These are phyloP conservation scores for Pollenia labialis DNA, from an alignment of 2,888 invertebrate species.

Conservation along the genomic window DNA sequence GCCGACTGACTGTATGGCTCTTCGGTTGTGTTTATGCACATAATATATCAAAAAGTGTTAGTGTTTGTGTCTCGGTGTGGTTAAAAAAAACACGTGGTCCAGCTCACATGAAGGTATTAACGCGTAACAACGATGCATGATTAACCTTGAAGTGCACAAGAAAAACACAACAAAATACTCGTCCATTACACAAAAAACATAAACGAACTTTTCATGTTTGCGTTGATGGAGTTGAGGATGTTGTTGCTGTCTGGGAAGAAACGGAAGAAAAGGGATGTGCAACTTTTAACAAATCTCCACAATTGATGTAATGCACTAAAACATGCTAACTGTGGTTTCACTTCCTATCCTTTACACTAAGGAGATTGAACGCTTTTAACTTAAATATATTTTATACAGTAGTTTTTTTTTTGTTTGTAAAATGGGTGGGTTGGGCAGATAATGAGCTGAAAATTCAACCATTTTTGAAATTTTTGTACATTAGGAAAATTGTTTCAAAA, in stretches of 20 bases:
- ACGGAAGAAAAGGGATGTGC: slow-evolving; percentile 18
- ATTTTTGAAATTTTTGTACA: not conserved
- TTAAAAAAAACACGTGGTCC: slow-evolving; percentile 81
- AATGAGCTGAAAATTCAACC: not conserved
- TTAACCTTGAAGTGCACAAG: slow-evolving; percentile 78
- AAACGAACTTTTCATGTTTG: slow-evolving; percentile 21
- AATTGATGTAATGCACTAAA: slow-evolving; percentile 67
- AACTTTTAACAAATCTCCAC: slow-evolving; percentile 43
- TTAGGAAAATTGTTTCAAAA: not conserved
- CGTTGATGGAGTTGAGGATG: slow-evolving; percentile 25
- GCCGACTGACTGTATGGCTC: slow-evolving; percentile 62
- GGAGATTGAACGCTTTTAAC: slow-evolving; percentile 7
- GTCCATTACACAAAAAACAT: slow-evolving; percentile 1
- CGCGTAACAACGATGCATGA: slow-evolving; percentile 83
- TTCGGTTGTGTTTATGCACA: slow-evolving; percentile 45
- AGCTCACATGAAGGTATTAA: slow-evolving; percentile 84
- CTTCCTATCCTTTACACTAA: slow-evolving; percentile 52
- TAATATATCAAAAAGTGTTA: not conserved
- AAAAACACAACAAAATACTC: slow-evolving; percentile 27
- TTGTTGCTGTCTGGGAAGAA: not conserved
- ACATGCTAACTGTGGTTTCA: slow-evolving; percentile 72
- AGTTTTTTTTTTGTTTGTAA: not conserved
- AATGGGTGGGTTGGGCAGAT: not conserved
- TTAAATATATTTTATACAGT: slow-evolving; percentile 9
- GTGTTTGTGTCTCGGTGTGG: slow-evolving; percentile 47